Conservation (phyloP, 2,113 vertebrate genomes). For the Bos taurus region DNA sequence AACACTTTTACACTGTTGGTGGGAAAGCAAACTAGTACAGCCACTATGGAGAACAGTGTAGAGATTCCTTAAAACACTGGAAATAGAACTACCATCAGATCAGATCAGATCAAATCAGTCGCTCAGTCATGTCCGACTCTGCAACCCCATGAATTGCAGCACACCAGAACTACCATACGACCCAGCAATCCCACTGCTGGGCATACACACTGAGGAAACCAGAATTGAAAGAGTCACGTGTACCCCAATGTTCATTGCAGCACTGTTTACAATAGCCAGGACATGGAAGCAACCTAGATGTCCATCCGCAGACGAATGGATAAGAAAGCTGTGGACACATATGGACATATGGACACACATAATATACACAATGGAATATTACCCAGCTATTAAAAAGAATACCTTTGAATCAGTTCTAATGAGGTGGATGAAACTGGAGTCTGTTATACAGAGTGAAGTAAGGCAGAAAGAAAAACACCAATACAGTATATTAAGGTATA, state of each 20-base stretch:
- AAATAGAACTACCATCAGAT: background rate
- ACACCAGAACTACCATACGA: background rate
- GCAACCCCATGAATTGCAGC: too few relatives aligned
- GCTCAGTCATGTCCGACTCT: too few relatives aligned
- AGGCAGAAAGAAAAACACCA: background rate
- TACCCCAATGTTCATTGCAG: background rate
- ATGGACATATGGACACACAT: too few relatives aligned
- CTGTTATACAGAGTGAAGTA: background rate
- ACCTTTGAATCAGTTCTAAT: background rate
- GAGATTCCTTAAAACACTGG: background rate
- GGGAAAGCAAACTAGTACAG: background rate
- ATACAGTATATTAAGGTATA: rapidly evolving
- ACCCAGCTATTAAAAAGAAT: background rate
- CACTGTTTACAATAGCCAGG: background rate
- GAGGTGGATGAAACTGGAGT: background rate
- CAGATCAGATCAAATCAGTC: too few relatives aligned
- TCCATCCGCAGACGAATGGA: rapidly evolving
- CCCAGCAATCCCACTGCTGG: background rate
- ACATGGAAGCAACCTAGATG: background rate
- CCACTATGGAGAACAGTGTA: background rate
- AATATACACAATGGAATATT: background rate
- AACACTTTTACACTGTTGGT: background rate
- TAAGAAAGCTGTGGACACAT: background rate
- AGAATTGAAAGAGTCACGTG: background rate
- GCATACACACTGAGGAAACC: background rate